Evolutionary conservation across 2,888 invertebrate species (phyloP).

Genomic region (Brenthis daphne): DNA sequence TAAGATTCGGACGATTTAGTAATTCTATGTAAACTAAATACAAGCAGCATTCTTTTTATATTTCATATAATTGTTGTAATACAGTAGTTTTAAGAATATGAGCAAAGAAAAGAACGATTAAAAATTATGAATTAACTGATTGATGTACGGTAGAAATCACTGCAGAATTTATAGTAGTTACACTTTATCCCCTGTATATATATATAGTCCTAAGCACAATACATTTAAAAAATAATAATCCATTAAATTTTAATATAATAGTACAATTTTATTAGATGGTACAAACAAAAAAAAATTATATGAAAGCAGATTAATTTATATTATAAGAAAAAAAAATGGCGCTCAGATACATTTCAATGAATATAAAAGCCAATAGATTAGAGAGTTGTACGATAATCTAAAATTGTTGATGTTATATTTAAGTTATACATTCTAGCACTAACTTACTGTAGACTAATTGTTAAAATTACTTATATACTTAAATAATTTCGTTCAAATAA

Average conservation of each 20-base stretch:
- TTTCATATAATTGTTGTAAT: constrained; percentile 10
- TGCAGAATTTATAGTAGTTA: background rate
- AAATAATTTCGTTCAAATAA: constrained; percentile 75
- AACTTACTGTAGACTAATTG: constrained; percentile 23
- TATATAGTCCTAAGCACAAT: constrained; percentile 5
- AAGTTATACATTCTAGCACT: constrained; percentile 15
- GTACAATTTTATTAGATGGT: no score
- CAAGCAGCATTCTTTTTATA: constrained; percentile 15
- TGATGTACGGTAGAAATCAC: background rate
- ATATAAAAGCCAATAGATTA: constrained; percentile 23
- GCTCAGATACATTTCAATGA: constrained; percentile 9
- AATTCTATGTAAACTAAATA: constrained; percentile 32
- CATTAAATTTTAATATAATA: no score
- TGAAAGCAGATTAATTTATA: background rate
- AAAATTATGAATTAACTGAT: constrained; percentile 2
- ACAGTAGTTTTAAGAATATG: background rate
- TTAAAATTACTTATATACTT: constrained; percentile 57
- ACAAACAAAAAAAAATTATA: no score
- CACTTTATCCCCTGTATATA: background rate
- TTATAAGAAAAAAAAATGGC: background rate
- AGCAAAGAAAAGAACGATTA: background rate
- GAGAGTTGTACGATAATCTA: constrained; percentile 21
- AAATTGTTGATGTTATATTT: constrained; percentile 18
- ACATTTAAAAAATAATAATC: constrained; percentile 1
- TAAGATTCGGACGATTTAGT: constrained; percentile 72